phyloP scores from a whole-genome alignment of 2,113 vertebrate species.

The Microtus ochrogaster region DNA sequence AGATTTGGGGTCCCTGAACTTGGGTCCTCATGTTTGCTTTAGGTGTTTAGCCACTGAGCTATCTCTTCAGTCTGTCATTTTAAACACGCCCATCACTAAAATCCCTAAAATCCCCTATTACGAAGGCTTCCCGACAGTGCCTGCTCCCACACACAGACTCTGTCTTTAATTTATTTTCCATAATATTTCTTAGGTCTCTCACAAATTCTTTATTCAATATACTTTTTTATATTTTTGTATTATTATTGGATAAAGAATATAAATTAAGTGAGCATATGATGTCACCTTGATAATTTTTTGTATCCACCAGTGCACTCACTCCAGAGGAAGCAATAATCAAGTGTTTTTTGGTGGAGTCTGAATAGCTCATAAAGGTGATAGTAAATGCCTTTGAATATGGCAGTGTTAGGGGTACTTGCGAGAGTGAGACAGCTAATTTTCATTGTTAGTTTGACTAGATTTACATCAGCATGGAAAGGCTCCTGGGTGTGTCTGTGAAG shows the following conservation, averaged over 20 bases:
- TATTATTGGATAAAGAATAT: not conserved
- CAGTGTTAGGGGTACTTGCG: not conserved
- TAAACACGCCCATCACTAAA: slow-evolving; percentile 12
- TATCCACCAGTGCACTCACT: not conserved
- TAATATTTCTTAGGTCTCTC: not conserved
- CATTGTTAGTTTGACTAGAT: not conserved
- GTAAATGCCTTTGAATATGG: not conserved
- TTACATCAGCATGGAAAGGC: not conserved
- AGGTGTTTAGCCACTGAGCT: too few species aligned
- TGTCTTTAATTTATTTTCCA: not conserved
- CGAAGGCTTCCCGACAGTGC: not conserved
- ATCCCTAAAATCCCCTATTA: not conserved
- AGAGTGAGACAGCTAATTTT: not conserved
- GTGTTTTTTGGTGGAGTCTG: not conserved
- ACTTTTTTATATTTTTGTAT: not conserved
- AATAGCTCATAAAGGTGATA: not conserved
- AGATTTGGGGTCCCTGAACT: not conserved
- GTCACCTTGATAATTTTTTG: slow-evolving; percentile 18
- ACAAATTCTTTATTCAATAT: not conserved
- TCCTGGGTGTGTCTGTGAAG: not conserved
- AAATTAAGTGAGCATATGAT: not conserved
- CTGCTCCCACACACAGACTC: not conserved
- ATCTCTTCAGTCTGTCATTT: not conserved
- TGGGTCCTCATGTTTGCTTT: not conserved
- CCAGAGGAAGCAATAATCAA: not conserved